Percentiles rank a stretch among this genome's conserved stretches.
phyloP scores from a whole-genome alignment of 30 jellyfish, hydroid and myxozoan species.

The Mastigias papua region DNA sequence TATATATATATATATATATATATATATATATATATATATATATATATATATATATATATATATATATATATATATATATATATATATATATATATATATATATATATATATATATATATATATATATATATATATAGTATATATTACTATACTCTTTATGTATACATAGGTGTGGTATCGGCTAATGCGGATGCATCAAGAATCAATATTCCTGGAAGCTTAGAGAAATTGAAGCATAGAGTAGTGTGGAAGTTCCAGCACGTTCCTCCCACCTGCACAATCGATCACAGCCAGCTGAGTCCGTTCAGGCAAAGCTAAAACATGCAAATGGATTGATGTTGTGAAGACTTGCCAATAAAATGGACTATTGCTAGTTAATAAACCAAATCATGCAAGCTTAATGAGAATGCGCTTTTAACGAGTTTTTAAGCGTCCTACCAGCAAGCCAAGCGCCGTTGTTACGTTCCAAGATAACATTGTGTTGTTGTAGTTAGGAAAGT shows the following conservation, averaged over 20 bases:
- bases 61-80: too few species aligned
- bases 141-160: too few species aligned
- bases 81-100: too few species aligned
- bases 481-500: neutral
- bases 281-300: neutral
- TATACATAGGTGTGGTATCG: too few species aligned
- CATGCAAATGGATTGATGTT: neutral
- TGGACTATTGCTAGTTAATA: neutral
- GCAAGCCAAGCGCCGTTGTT: neutral
- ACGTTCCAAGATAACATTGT: neutral
- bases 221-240: too few species aligned
- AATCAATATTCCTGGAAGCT: too few species aligned
- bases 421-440: slow-evolving; percentile 2
- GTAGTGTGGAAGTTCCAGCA: neutral
- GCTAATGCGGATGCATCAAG: too few species aligned
- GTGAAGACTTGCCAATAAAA: neutral
- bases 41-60: too few species aligned
- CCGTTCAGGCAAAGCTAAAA: neutral
- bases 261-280: neutral
- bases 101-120: too few species aligned
- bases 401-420: neutral
- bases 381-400: neutral
- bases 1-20: too few species aligned
- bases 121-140: too few species aligned
- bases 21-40: too few species aligned